Evolutionary conservation across 2,888 invertebrate species (phyloP).

Genomic region (Abrostola tripartita): DNA sequence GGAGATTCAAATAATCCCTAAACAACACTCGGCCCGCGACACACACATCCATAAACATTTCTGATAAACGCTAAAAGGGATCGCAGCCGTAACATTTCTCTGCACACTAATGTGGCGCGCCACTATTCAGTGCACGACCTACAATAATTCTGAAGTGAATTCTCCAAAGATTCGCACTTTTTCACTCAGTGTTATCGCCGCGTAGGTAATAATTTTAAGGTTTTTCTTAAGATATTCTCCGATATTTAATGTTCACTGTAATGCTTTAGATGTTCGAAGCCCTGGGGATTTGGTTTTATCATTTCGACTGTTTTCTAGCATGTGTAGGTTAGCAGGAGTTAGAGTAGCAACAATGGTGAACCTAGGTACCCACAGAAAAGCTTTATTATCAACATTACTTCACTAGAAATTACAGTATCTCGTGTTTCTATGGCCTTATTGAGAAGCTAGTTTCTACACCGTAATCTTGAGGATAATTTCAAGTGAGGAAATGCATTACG

Average conservation of each 20-base stretch:
- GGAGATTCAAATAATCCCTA: background rate
- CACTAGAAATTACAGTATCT: no score
- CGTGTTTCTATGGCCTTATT: no score
- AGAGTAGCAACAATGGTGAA: no score
- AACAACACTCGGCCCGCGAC: background rate
- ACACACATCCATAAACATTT: background rate
- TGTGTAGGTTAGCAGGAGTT: no score
- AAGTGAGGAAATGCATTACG: no score
- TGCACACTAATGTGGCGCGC: slow-evolving; percentile 9
- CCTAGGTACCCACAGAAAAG: no score
- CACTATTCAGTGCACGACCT: slow-evolving; percentile 36
- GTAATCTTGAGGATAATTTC: no score
- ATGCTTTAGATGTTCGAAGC: background rate
- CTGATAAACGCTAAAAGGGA: slow-evolving; percentile 6
- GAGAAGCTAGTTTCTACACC: no score
- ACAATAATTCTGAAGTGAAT: slow-evolving; percentile 44
- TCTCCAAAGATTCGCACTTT: slow-evolving; percentile 40
- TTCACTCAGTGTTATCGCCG: slow-evolving; percentile 26
- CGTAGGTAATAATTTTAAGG: slow-evolving; percentile 6
- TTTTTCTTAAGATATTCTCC: slow-evolving; percentile 16
- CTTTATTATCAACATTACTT: no score
- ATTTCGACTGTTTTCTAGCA: no score
- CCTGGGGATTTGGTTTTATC: no score
- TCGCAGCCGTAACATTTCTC: slow-evolving; percentile 4
- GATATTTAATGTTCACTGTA: background rate